Evolutionary conservation across 2,113 vertebrate genomes (phyloP).

Genomic region (Philantomba maxwellii): DNA sequence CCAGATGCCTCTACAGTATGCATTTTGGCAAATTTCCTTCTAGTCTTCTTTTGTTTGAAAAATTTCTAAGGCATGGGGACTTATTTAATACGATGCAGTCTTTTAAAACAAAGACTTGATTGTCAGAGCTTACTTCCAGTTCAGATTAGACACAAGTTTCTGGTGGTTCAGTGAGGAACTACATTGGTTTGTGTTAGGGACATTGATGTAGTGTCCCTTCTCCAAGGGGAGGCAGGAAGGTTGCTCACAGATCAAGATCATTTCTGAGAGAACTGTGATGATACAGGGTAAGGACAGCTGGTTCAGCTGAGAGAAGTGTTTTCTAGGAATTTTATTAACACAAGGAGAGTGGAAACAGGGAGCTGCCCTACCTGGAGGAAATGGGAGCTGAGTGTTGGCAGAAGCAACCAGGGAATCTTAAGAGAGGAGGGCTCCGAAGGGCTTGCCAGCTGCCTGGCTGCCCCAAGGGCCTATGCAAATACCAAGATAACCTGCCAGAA

Average conservation of each 20-base stretch:
- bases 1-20: not conserved
- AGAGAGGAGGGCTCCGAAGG: not conserved
- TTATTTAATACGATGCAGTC: not conserved
- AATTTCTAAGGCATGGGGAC: not conserved
- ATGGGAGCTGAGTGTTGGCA: not conserved
- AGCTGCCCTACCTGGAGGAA: not conserved
- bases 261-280: not conserved
- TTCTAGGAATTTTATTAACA: not conserved
- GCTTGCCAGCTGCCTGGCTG: not conserved
- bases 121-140: not conserved
- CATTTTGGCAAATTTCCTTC: not conserved
- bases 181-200: not conserved
- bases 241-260: not conserved
- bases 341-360: not conserved
- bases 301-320: not conserved
- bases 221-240: not conserved
- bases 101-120: constrained; percentile 4
- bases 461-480: not conserved
- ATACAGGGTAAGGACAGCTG: not conserved
- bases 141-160: not conserved
- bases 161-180: not conserved
- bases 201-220: not conserved
- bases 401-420: not conserved
- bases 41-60: not conserved
- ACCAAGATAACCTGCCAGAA: not conserved